A percentile compares a stretch with the other conserved stretches of the same genome.
These are phyloP conservation scores for Microcebus lehilahytsara DNA, from an alignment of 2,113 vertebrate species.

Conservation along the genomic window DNA sequence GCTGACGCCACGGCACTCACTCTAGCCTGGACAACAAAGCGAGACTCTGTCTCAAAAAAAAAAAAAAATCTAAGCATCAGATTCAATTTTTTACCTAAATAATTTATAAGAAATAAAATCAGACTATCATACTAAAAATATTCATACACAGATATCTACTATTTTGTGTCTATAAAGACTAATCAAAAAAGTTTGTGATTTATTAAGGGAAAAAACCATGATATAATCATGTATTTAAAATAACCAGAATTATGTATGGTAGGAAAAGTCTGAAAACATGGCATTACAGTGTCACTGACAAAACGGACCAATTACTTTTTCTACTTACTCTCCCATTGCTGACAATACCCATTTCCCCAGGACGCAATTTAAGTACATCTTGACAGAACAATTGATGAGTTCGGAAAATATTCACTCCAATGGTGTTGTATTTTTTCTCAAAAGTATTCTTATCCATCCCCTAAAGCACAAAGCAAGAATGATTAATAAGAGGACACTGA, in stretches of 20 bases:
- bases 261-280: neutral
- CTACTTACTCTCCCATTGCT: constrained; percentile 96
- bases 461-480: constrained; percentile 81
- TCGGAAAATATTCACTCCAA: constrained; percentile 91
- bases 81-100: constrained; percentile 7
- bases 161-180: neutral
- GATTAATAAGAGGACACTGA: neutral
- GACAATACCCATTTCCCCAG: constrained; percentile 90
- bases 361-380: constrained; percentile 90
- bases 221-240: neutral
- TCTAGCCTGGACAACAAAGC: too few species aligned
- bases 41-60: too few species aligned
- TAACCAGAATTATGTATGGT: neutral
- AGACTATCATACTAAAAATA: neutral
- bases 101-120: neutral
- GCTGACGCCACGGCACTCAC: too few species aligned
- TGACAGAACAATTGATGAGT: constrained; percentile 93
- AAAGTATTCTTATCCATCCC: constrained; percentile 91
- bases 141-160: neutral
- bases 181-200: neutral
- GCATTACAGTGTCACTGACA: neutral
- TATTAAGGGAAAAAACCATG: neutral
- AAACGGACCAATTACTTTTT: neutral
- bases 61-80: neutral
- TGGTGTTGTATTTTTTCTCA: constrained; percentile 96